Evolutionary conservation across 2,888 invertebrate species (phyloP), one percentile per base, ranked within the genome.

Genomic region (Tipula unca): DNA sequence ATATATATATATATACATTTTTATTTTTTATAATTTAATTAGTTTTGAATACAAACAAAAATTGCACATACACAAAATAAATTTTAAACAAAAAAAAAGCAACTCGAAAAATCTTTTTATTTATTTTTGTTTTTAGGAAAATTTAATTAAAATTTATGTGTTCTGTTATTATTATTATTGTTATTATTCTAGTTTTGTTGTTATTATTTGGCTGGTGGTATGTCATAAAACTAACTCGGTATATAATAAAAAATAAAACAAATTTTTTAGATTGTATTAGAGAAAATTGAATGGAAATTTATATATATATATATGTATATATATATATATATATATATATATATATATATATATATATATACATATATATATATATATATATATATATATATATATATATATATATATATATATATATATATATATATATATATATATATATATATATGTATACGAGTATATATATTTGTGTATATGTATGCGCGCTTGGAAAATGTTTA

Each of bases 111-210:
- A 69, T 69, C 69, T 69, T 69, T 69, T 69, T 69, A 69, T 69
- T 69, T 69, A 69, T 69, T 69, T 48, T 48, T 48, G n/a, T 32
- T 32, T 54, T 54, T 54, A 25, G 20, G 69, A 69, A 69, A 69
- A 69, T 69, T 69, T 69, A 69, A 69, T 69, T 69, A 69, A 69
- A 69, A 69, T 69, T 69, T 69, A 69, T 69, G 69, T 69, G 25
- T 69, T 69, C 10, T 69, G 69, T 69, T 69, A 69, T 69, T 69
- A 69, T 69, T 69, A 69, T 69, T 69, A 69, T 69, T 69, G n/a
- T 69, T 69, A 69, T 69, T 69, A 69, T 69, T 69, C 17, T 25
- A 69, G 13, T 25, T 69, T 69, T 69, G 69, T 69, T 69, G 25
- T 69, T 69, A 8, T 20, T 69, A 25, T n/a, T 48, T 48, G 17